Evolutionary conservation across 2,797 vertebrate genomes (phyloP), one percentile per base, ranked within the genome.

Genomic region (Parauchenoglanis ngamensis): DNA sequence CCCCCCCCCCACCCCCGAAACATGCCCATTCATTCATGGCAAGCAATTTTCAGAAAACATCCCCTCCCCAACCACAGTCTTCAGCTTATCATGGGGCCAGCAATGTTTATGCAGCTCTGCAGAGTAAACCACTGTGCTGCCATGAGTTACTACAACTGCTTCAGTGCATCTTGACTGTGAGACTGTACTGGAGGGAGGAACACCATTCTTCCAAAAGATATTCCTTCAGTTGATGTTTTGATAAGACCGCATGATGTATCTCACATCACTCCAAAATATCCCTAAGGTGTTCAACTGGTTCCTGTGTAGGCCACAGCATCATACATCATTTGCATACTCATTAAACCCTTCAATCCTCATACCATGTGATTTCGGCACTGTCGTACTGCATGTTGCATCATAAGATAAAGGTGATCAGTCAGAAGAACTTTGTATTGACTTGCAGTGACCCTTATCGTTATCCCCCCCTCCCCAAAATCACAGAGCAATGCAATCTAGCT

Each of bases 11-110:
- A 73, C 84, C 25, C 63, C 84, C 54, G 49, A 57, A 89, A 88
- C 87, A 81, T 86, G 83, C 78, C 85, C 85, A 81, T 88, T 88
- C 83, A 85, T 85, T 87, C 83, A 86, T 83, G 15, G 85, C 79
- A 87, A 80, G 80, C 88, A 89, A 85, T 87, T 88, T 87, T 84
- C 75, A 63, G 78, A 84, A 68, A 75, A n/a, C 77, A 52, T 46
- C 49, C 87, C 86, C 78, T 59, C 79, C 72, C 57, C 40, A 19
- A 49, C 2, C 52, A 44, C 56, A 70, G n/a, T 84, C 40, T 2
- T 49, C 84, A 31, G 67, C 70, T 70, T n/a, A 59, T 59, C 77
- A 57, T 35, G 6, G 13, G 28, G 31, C 68, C 59, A 67, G 68
- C 46, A 28, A n/a, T 46, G 54, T 57, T 73, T 82, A 31, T 72